A percentile compares a stretch with the other conserved stretches of the same genome.
Conservation (phyloP, 2,113 vertebrate genomes). For the Bubo blakistoni region DNA sequence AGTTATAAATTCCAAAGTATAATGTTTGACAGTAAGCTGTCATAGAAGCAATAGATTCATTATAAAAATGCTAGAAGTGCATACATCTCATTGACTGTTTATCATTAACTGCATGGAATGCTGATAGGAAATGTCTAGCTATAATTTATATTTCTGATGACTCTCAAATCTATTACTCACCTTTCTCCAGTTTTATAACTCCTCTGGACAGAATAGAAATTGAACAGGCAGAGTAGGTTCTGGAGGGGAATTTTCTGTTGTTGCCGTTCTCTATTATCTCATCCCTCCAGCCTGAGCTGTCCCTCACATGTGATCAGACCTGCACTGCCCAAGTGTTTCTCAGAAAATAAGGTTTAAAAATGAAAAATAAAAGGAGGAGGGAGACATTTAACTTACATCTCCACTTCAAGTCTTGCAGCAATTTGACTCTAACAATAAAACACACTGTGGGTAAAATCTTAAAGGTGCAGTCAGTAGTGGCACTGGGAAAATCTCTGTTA, state of each 20-base stretch:
- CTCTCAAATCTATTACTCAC: conserved; percentile 80
- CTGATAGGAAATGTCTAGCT: conserved; percentile 76
- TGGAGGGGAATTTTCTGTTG: conserved; percentile 62
- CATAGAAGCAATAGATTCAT: conserved; percentile 77
- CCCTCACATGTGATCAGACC: conserved; percentile 45
- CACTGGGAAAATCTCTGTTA: neutral
- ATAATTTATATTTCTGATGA: conserved; percentile 80
- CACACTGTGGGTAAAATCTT: neutral
- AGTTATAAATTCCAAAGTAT: conserved; percentile 74
- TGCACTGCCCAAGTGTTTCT: conserved; percentile 39
- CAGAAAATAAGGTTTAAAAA: conserved; percentile 34
- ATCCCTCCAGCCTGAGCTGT: conserved; percentile 56
- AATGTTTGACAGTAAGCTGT: conserved; percentile 77
- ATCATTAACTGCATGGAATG: conserved; percentile 75
- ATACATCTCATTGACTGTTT: conserved; percentile 79
- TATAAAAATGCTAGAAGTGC: conserved; percentile 77
- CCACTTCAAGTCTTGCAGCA: neutral
- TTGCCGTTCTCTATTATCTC: conserved; percentile 63
- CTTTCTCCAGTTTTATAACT: conserved; percentile 72
- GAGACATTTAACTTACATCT: neutral
- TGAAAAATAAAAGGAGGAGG: neutral
- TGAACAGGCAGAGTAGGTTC: conserved; percentile 66
- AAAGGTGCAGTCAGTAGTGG: neutral
- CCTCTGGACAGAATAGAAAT: conserved; percentile 77
- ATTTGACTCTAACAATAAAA: neutral